A percentile compares a stretch with the other conserved stretches of the same genome.
Conservation (phyloP, 2,888 invertebrate species). For the Lasioglossum pauxillum region DNA sequence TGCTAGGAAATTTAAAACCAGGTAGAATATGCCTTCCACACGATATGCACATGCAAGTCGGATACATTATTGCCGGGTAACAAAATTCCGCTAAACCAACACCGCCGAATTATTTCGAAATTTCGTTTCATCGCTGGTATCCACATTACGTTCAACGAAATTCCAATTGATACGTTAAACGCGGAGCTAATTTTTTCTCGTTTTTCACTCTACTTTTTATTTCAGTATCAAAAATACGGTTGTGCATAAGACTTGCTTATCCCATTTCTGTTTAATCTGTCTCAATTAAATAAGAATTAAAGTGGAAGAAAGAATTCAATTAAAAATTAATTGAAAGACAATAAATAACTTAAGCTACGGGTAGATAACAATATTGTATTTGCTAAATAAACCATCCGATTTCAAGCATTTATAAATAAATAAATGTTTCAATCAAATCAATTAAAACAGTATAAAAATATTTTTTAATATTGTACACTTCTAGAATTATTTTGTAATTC, state of each 20-base stretch:
- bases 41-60: slow-evolving; percentile 55
- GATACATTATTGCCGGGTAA: slow-evolving; percentile 56
- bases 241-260: not conserved
- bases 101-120: slow-evolving; percentile 43
- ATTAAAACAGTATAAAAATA: not conserved
- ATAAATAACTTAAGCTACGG: not conserved
- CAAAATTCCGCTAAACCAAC: slow-evolving; percentile 51
- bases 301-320: not conserved
- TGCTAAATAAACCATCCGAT: not conserved
- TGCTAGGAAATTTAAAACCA: slow-evolving; percentile 75
- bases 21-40: slow-evolving; percentile 62
- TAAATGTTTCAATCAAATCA: not conserved
- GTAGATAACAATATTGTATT: not conserved
- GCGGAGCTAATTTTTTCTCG: no score
- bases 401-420: not conserved
- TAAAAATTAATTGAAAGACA: not conserved
- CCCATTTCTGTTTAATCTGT: not conserved
- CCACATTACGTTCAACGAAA: not conserved
- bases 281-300: not conserved
- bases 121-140: slow-evolving; percentile 19
- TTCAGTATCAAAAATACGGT: no score
- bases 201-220: no score
- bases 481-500: not conserved
- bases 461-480: not conserved
- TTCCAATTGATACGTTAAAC: not conserved